A percentile compares a stretch with the other conserved stretches of the same genome.
Evolutionary conservation across 2,888 invertebrate genomes (phyloP).

Genomic region (Polyommatus icarus): DNA sequence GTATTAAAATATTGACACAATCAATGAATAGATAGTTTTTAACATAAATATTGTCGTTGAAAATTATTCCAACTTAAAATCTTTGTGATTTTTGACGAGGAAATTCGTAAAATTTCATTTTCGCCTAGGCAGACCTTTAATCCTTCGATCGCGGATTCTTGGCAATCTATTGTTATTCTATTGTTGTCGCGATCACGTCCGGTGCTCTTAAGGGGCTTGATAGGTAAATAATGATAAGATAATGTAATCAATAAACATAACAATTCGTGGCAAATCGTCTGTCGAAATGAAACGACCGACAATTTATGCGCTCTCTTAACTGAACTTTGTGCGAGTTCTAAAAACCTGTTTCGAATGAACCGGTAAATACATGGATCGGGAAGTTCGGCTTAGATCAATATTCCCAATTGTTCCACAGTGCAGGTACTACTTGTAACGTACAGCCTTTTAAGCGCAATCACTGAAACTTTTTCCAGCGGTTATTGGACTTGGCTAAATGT

Average conservation of each 20-base stretch:
- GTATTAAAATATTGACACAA: background rate
- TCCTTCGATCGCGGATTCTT: too few relatives aligned
- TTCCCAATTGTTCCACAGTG: conserved; percentile 8
- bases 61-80: too few relatives aligned
- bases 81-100: too few relatives aligned
- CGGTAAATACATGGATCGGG: background rate
- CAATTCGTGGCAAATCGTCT: background rate
- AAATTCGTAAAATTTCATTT: too few relatives aligned
- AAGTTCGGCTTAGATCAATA: conserved; percentile 4
- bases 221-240: too few relatives aligned
- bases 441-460: background rate
- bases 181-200: too few relatives aligned
- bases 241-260: background rate
- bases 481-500: background rate
- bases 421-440: background rate
- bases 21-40: too few relatives aligned
- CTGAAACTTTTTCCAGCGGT: background rate
- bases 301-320: background rate
- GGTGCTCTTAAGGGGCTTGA: too few relatives aligned
- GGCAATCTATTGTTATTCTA: too few relatives aligned
- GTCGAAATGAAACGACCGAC: background rate
- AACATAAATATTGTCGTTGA: too few relatives aligned
- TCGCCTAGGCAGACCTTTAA: too few relatives aligned
- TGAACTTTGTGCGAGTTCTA: conserved; percentile 3
- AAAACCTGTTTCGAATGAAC: conserved; percentile 9